A percentile compares a stretch with the other conserved stretches of the same genome.
Conservation (phyloP, 2,888 invertebrate species). For the Acanthosepion pharaonis region DNA sequence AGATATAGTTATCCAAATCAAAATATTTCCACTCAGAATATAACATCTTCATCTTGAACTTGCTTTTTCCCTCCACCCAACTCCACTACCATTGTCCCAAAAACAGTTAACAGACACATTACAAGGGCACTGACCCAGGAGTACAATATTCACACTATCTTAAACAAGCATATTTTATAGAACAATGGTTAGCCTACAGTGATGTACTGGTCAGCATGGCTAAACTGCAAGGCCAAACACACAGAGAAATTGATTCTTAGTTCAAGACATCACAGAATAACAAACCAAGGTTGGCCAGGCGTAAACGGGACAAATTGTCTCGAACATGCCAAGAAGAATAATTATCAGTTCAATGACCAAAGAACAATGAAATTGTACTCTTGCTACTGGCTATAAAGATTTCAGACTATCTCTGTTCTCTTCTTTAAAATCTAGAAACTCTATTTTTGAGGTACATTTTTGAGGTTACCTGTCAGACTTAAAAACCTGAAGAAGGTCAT, state of each 20-base stretch:
- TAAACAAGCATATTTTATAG: conserved; percentile 20
- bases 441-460: background rate
- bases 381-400: background rate
- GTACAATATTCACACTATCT: conserved; percentile 7
- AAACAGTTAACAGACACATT: background rate
- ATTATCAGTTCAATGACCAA: background rate
- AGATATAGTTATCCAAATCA: too few species aligned
- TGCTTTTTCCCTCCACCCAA: too few species aligned
- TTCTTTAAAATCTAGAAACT: background rate
- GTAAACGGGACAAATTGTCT: conserved; percentile 33
- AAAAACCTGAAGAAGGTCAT: too few species aligned
- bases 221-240: background rate
- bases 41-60: too few species aligned
- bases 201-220: conserved; percentile 6
- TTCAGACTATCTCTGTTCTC: background rate
- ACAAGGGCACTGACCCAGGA: background rate
- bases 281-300: background rate
- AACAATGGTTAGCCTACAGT: background rate
- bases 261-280: background rate
- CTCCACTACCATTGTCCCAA: background rate
- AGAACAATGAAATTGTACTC: background rate
- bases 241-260: conserved; percentile 18
- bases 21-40: too few species aligned
- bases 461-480: too few species aligned
- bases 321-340: background rate